Base-by-base conservation (phyloP, 2,113 vertebrate species). In the mouse (Mus musculus) region DNA sequence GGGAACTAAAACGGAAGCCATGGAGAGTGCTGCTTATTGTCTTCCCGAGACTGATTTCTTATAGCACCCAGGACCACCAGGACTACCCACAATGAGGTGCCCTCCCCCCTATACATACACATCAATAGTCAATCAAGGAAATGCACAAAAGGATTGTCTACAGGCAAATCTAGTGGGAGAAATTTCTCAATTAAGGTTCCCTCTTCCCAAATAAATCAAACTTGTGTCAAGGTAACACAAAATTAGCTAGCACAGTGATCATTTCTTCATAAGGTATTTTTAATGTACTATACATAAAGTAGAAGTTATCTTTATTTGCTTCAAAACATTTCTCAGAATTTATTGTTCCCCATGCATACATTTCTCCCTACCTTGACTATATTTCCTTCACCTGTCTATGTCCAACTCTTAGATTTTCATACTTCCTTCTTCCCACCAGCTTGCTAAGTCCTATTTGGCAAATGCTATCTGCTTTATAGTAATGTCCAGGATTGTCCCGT, bases 221-320 rank as follows among this genome's bases (percentile, higher is more conserved):
- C n/a, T 30, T 84, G n/a, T 16, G 20, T 39, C 54, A 61, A 82
- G 20, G 28, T 84, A 42, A 42, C 81, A 84, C 63, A 84, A 84
- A 84, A 61, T 24, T 42, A 28, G 56, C 56, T 26, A 65, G n/a
- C n/a, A 84, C 59, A 11, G 24, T n/a, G 39, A 46, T 65, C 42
- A 67, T 65, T 94, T 26, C 82, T 26, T 89, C 36, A 78, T 28
- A n/a, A 93, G 80, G 26, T 30, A 90, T 30, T 54, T 96, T 94
- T 84, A 49, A 88, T 67, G 46, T 33, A 90, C 6, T 88, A 49
- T 30, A 90, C 12, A 84, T 84, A 80, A 91, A 96, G 4, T 84
- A 1, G 56, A 94, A 86, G 72, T 42, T 54, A 1, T 54, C 52
- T 92, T 67, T 93, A 89, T 89, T 90, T 88, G 87, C 95, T 75